phyloP scores from a whole-genome alignment of 2,797 vertebrate species.

The Knipowitschia caucasica region DNA sequence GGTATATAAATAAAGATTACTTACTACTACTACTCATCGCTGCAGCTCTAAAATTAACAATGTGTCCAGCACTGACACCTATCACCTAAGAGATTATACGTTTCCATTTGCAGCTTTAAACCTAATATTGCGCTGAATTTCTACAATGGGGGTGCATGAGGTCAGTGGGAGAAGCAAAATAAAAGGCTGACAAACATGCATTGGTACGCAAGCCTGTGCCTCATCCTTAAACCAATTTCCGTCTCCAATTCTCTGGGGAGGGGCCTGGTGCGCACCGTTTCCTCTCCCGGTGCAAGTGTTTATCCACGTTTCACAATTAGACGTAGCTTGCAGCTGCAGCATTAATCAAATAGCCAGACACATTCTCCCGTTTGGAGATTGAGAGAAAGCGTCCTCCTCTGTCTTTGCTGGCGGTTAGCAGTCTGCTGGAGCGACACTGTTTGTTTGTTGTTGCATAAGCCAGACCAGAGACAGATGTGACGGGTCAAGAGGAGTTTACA shows the following conservation, averaged over 20 bases:
- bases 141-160: slow-evolving; percentile 10
- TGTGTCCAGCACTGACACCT: too few species aligned
- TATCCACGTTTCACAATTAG: slow-evolving; percentile 76
- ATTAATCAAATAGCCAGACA: slow-evolving; percentile 70
- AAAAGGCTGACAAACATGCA: slow-evolving; percentile 38
- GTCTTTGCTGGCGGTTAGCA: slow-evolving; percentile 45
- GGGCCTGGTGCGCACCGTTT: slow-evolving; percentile 67
- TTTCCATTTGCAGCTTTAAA: background rate
- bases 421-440: slow-evolving; percentile 32
- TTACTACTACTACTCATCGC: too few species aligned
- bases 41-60: too few species aligned
- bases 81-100: background rate
- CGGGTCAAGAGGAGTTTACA: slow-evolving; percentile 30
- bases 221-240: slow-evolving; percentile 74
- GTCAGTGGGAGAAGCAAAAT: slow-evolving; percentile 28
- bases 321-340: slow-evolving; percentile 61
- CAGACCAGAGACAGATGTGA: slow-evolving; percentile 32
- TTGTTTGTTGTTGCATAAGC: slow-evolving; percentile 31
- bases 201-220: slow-evolving; percentile 58
- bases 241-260: slow-evolving; percentile 58
- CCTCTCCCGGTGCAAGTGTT: slow-evolving; percentile 68
- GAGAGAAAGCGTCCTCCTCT: slow-evolving; percentile 42
- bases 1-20: too few species aligned
- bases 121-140: background rate
- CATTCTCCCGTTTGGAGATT: slow-evolving; percentile 52